These are phyloP conservation scores for Trissonchulus sp. DNA, from an alignment of 2,888 invertebrate species.

Conservation along the genomic window DNA sequence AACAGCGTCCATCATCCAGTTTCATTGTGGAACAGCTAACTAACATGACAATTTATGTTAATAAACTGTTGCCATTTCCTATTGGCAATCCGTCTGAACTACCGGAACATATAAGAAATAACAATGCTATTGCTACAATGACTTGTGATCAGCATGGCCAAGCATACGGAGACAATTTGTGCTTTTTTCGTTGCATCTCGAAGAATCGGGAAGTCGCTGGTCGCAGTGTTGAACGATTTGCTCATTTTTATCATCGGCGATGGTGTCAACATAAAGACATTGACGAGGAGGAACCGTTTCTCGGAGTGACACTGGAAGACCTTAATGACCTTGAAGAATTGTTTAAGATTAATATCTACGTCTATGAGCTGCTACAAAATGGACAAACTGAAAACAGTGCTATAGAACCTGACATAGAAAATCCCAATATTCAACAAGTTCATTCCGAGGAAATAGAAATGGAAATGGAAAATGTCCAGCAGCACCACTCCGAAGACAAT, in stretches of 20 bases:
- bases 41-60: no score
- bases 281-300: no score
- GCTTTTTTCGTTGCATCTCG: slow-evolving; percentile 1
- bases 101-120: not conserved
- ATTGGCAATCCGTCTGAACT: not conserved
- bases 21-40: not conserved
- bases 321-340: not conserved
- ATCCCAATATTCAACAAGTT: not conserved
- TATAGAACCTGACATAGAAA: not conserved
- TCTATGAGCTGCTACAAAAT: not conserved
- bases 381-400: not conserved
- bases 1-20: not conserved
- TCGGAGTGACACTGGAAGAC: not conserved
- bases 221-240: not conserved
- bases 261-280: not conserved
- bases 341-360: not conserved
- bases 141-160: not conserved
- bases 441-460: no score
- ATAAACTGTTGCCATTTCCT: not conserved
- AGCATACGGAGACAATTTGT: not conserved
- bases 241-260: no score
- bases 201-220: slow-evolving; percentile 5
- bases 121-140: slow-evolving; percentile 2
- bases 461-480: no score
- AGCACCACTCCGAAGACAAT: no score